A percentile compares a stretch with the other conserved stretches of the same genome.
phyloP scores from a whole-genome alignment of 2,113 vertebrate genomes.

The Heptranchias perlo region DNA sequence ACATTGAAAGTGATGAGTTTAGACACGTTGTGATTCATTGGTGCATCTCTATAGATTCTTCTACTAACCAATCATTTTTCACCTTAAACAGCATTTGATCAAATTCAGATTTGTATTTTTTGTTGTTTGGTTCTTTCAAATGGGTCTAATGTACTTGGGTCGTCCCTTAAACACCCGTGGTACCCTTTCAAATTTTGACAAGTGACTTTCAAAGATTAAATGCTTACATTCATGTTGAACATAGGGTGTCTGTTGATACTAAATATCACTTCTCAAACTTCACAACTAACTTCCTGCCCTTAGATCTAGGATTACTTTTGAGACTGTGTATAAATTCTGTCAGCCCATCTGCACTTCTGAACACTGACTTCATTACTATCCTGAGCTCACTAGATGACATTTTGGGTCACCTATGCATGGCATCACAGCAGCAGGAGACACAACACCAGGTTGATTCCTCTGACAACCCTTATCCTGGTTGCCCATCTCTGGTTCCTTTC shows the following conservation, averaged over 20 bases:
- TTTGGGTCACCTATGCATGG: not conserved
- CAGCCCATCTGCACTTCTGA: not conserved
- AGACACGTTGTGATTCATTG: not conserved
- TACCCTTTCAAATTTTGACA: not conserved
- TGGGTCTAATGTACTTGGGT: not conserved
- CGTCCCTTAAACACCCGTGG: not conserved
- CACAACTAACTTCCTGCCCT: too few species aligned
- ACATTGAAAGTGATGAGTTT: not conserved
- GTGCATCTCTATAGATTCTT: not conserved
- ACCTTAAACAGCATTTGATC: not conserved
- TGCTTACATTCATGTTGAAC: not conserved
- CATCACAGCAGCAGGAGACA: not conserved
- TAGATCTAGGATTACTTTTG: not conserved
- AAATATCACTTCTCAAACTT: not conserved
- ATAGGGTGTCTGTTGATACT: not conserved
- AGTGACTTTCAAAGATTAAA: not conserved
- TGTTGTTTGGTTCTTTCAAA: too few species aligned
- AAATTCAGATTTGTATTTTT: not conserved
- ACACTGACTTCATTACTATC: slow-evolving; percentile 14
- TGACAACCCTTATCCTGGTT: not conserved
- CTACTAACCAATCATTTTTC: not conserved
- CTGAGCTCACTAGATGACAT: not conserved
- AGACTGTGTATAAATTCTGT: not conserved
- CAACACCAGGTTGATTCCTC: not conserved
- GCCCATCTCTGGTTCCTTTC: not conserved